Evolutionary conservation across 1,140 invertebrate genomes (phyloP), one percentile per base, ranked within the genome.

Genomic region (Scaptomyza graminum): DNA sequence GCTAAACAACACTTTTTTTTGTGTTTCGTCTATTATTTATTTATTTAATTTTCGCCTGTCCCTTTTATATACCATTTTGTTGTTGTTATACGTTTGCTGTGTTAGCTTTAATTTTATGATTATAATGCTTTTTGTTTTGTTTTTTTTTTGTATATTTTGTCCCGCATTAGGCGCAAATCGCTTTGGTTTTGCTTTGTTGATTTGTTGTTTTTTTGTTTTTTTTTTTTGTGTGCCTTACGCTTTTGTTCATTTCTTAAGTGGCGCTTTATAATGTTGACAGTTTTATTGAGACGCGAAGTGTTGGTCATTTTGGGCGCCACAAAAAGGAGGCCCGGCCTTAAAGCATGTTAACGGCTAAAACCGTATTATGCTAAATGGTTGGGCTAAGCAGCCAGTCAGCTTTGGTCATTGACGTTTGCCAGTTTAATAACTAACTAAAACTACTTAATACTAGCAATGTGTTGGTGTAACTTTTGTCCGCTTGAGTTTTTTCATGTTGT

Each of bases 261-360:
- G 82, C 82, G 82, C 82, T 87, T 85, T 85, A 85, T 85, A 85
- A 85, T 87, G 82, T 87, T 85, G 82, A 85, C 82, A 85, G 82
- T 87, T 85, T 85, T 85, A 85, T 85, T 85, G 82, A 56, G 65
- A 78, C 78, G 82, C 82, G 75, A 82, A 85, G 87, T 87, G 81
- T 72, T 81, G 81, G 77, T 68, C 81, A 81, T 85, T 85, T 76
- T 22, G 63, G 54, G 28, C 41, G 28, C 49, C 16, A 6, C 16
- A 6, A 16, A 18, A 56, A 56, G 55, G 52, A 22, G 18, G 18
- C 18, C 18, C 18, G 18, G 18, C 18, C 18, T 2, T 22, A 3
- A 22, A 22, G 0, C 2, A 22, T 22, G 18, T 22, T 22, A 22
- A 22, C 18, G 18, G 18, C 2, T 22, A 22, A 22, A 22, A 44